Evolutionary conservation across 1,140 invertebrate species (phyloP), one percentile per base, ranked within the genome.

Genomic region (Aphelinus certus): DNA sequence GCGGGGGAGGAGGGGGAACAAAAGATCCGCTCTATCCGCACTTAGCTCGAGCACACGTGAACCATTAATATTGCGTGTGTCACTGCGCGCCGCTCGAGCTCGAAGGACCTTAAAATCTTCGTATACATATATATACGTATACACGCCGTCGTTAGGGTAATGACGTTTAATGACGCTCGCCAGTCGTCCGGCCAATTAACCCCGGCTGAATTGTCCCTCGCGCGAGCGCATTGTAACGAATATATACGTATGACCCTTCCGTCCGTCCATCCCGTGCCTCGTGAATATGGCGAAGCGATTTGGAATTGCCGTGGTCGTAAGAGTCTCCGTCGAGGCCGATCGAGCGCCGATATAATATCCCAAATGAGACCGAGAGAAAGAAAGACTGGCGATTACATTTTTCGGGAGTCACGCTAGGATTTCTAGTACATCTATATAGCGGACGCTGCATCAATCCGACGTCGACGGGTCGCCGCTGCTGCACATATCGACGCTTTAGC

Each of bases 1-100:
- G 26, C 26, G 26, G 26, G 26, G 26, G 26, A 26, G 26, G 43
- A 47, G 47, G 43, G 4, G 55, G 48, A 43, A 70, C 67, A 70
- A 61, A 70, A 46, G 55, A 51, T 7, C 4, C 43, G 48, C 58
- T 53, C 26, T 9, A 53, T 9, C 51, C 4, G 4, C 51, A 53
- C 51, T 4, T 9, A 4, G 51, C 51, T 6, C 51, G 51, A 53
- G 51, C 51, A n/a, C 56, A 48, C 66, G 56, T 56, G 49, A 67
- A 67, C 65, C 6, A 56, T 45, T 67, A 55, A 67, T 46, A 56
- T 45, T 42, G 1, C 26, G 26, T 49, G 46, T 51, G 63, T 53
- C 56, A 72, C 63, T 10, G 63, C 43, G 26, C 47, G 26, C 43
- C 45, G 47, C 45, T 58, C 45, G 46, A 65, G 53, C 58, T 65